A percentile compares a stretch with the other conserved stretches of the same genome.
phyloP scores from a whole-genome alignment of 2,888 invertebrate species.

The Hermaeophaga mercurialis region DNA sequence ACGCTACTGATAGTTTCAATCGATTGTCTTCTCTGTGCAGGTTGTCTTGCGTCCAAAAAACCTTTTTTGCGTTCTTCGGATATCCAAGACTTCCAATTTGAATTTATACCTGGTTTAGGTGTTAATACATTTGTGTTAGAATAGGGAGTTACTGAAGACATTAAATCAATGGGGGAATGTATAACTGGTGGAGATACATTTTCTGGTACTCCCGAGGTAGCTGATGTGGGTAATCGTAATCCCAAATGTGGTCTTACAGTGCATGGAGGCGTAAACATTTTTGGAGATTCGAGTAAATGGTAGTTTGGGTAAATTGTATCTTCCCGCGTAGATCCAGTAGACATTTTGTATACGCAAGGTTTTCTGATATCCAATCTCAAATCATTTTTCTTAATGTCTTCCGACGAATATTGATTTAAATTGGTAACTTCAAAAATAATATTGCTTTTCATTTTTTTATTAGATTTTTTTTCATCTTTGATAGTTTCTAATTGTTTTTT shows the following conservation, averaged over 20 bases:
- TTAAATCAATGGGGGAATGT: slow-evolving; percentile 9
- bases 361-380: neutral
- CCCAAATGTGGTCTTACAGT: neutral
- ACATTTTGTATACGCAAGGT: neutral
- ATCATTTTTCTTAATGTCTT: neutral
- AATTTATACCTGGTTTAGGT: neutral
- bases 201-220: neutral
- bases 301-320: neutral
- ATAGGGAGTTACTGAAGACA: slow-evolving; percentile 2
- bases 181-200: neutral
- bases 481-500: neutral
- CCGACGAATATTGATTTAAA: neutral
- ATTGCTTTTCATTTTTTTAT: neutral
- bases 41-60: slow-evolving; percentile 7
- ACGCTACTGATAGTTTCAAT: slow-evolving; percentile 31
- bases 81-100: slow-evolving; percentile 28
- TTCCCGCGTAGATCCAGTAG: neutral
- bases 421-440: too few relatives aligned
- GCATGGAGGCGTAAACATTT: neutral
- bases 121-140: neutral
- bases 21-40: slow-evolving; percentile 24
- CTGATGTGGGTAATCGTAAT: neutral
- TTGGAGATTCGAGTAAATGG: slow-evolving; percentile 4
- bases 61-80: slow-evolving; percentile 23
- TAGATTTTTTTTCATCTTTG: neutral